Conservation (phyloP, 2,797 vertebrate species). For the Gambusia yucatana region DNA sequence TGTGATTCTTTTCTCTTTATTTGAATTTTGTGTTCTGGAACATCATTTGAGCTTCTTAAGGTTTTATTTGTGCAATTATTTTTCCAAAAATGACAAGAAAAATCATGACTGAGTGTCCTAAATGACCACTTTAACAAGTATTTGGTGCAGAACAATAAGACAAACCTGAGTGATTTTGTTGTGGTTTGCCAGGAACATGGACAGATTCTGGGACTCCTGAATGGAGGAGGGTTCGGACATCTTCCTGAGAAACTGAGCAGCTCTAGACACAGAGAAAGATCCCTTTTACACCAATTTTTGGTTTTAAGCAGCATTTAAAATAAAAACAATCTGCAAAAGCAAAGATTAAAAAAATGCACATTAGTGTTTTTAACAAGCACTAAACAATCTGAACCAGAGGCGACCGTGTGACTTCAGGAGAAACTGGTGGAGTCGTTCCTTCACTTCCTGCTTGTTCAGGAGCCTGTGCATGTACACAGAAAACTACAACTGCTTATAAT, state of each 20-base stretch:
- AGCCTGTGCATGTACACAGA: neutral
- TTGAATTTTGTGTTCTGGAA: neutral
- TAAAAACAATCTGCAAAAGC: neutral
- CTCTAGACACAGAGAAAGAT: constrained; percentile 75
- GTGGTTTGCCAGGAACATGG: constrained; percentile 99
- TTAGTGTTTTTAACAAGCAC: neutral
- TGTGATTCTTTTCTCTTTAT: neutral
- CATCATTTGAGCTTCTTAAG: neutral
- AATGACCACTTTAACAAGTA: neutral
- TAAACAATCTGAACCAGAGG: neutral
- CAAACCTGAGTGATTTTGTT: constrained; percentile 98
- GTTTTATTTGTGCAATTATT: neutral
- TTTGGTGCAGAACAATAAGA: neutral
- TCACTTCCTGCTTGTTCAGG: neutral
- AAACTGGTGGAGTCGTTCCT: neutral
- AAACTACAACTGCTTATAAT: neutral
- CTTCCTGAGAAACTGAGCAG: constrained; percentile 96
- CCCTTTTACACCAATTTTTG: no score
- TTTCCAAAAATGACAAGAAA: neutral
- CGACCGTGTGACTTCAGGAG: neutral
- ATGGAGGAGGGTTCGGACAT: constrained; percentile 98
- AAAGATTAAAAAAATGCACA: neutral
- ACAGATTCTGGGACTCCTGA: constrained; percentile 98
- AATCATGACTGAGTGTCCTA: neutral
- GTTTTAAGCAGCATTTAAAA: neutral